phyloP scores from a whole-genome alignment of 1,140 invertebrate species.

The Drosophila rufa region DNA sequence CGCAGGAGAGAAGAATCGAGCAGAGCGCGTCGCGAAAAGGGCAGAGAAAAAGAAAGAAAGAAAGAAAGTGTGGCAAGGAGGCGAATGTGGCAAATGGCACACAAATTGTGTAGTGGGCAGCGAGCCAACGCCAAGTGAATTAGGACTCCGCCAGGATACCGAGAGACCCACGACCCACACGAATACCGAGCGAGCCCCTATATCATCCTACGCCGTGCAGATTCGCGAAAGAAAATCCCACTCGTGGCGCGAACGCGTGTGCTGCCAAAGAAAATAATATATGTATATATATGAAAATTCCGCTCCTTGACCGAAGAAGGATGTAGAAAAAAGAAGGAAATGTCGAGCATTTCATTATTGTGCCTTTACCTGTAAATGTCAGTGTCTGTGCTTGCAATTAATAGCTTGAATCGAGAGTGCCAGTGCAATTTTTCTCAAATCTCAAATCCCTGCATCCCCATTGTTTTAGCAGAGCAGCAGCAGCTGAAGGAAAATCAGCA shows the following conservation, averaged over 20 bases:
- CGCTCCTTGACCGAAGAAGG: conserved; percentile 61
- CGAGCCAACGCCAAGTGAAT: conserved; percentile 52
- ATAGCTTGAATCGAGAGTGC: conserved; percentile 38
- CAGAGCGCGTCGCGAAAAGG: conserved; percentile 69
- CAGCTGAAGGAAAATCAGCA: conserved; percentile 32
- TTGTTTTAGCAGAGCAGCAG: conserved; percentile 38
- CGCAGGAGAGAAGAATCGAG: conserved; percentile 31
- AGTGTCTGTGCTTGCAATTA: conserved; percentile 32
- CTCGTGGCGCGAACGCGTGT: conserved; percentile 52
- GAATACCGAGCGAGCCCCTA: conserved; percentile 18
- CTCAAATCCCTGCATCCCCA: conserved; percentile 30
- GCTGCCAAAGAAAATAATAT: conserved; percentile 25
- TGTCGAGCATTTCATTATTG: conserved; percentile 73
- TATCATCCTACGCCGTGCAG: conserved; percentile 15
- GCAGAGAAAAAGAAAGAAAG: neutral
- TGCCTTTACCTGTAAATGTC: conserved; percentile 66
- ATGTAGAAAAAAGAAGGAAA: conserved; percentile 60
- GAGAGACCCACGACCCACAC: conserved; percentile 14
- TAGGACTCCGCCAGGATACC: conserved; percentile 41
- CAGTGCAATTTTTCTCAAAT: conserved; percentile 58
- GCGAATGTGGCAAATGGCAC: conserved; percentile 37
- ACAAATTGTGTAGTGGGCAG: conserved; percentile 52
- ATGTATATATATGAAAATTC: conserved; percentile 52
- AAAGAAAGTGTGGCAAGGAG: conserved; percentile 52
- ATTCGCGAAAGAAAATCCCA: conserved; percentile 32